Evolutionary conservation across 2,113 vertebrate species (phyloP), one percentile per base, ranked within the genome.

Genomic region (Ochotona princeps): DNA sequence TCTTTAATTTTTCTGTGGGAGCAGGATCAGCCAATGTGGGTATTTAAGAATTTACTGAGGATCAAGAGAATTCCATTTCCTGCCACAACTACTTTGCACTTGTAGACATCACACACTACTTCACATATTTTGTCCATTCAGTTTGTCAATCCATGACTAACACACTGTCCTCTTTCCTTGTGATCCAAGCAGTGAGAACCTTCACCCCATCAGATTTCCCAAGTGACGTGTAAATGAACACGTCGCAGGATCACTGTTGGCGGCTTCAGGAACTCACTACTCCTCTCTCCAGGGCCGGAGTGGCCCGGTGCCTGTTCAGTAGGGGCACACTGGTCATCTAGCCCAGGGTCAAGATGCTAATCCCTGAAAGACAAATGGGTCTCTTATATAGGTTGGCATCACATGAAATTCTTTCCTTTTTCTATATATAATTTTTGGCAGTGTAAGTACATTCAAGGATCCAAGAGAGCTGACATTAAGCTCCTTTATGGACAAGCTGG

Each of bases 231-330:
- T 18, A 74, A 28, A 18, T 63, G 21, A 47, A 66, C 26, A 18
- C 3, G 18, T 73, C 12, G 23, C 26, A 17, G 35, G 8, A 14
- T 87, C 35, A 30, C 15, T 73, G 6, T 4, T 18, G 17, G 3
- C 0, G 17, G 26, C 21, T n/a, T 20, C 18, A 66, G 32, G 54
- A 30, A 38, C 14, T 75, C 26, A 49, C 4, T 32, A 1, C 47
- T 26, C 0, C 44, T 21, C 25, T 20, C 25, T 61, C 15, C 7
- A 87, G 21, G 44, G 5, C 0, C 2, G 1, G 0, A 0, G 28
- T 8, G 8, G 21, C 8, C 15, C 8, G 28, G 2, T 14, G 17
- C 14, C 26, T 4, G 81, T 49, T 13, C 0, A 67, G 11, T 11
- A 78, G 20, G 5, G 57, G 10, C 20, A 67, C 28, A 78, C 25